Evolutionary conservation across 1,140 invertebrate genomes (phyloP).

Genomic region (Drosophila truncata): DNA sequence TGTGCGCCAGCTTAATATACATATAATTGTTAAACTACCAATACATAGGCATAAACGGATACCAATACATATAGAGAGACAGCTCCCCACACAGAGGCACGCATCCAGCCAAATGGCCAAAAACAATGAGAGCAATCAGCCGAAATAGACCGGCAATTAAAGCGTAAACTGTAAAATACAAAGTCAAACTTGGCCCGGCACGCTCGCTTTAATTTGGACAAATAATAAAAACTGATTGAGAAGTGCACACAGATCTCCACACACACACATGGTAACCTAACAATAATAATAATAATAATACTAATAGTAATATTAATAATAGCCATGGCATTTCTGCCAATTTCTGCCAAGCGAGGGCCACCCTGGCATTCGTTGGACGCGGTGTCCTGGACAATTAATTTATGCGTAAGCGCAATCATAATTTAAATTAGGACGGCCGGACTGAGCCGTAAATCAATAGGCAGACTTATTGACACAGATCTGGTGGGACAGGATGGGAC

Average conservation of each 20-base stretch:
- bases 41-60: conserved; percentile 52
- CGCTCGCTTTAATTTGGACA: conserved; percentile 49
- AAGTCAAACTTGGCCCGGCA: conserved; percentile 40
- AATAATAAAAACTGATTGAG: conserved; percentile 36
- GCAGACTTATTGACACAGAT: conserved; percentile 37
- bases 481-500: conserved; percentile 1
- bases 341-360: conserved; percentile 31
- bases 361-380: conserved; percentile 16
- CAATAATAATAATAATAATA: conserved; percentile 15
- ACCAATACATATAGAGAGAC: conserved; percentile 41
- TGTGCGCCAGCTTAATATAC: conserved; percentile 76
- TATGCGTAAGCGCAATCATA: conserved; percentile 51
- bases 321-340: conserved; percentile 14
- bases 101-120: conserved; percentile 45
- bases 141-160: conserved; percentile 41
- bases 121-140: conserved; percentile 52
- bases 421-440: conserved; percentile 31
- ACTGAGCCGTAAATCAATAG: conserved; percentile 44
- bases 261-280: background rate
- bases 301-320: conserved; percentile 15
- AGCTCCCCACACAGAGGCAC: conserved; percentile 27
- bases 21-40: conserved; percentile 69
- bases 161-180: conserved; percentile 53
- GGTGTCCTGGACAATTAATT: conserved; percentile 37
- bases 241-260: conserved; percentile 5